Conservation (phyloP, 2,113 vertebrate species). For the Neotoma lepida region DNA sequence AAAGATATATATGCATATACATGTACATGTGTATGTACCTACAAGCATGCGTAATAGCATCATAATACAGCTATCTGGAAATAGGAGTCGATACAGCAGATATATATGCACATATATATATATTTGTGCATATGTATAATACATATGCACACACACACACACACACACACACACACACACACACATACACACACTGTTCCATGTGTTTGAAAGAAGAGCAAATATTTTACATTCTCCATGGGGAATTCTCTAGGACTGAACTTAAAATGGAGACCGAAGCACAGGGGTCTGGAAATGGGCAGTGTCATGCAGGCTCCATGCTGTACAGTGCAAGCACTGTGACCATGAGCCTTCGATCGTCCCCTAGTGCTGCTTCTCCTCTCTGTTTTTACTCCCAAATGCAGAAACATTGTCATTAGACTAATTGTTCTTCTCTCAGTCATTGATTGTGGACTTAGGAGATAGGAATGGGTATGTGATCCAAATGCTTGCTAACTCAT, state of each 20-base stretch:
- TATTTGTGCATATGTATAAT: too few species aligned
- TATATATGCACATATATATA: background rate
- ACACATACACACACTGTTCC: background rate
- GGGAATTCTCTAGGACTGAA: background rate
- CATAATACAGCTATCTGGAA: background rate
- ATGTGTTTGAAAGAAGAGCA: background rate
- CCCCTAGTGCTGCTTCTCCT: background rate
- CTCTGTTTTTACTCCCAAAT: background rate
- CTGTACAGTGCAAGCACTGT: rapidly evolving
- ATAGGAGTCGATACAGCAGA: background rate
- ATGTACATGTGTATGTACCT: background rate
- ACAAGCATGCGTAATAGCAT: background rate
- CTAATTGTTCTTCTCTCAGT: constrained; percentile 2
- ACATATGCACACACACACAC: background rate
- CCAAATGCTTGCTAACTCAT: background rate
- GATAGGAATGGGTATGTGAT: background rate
- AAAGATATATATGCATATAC: background rate
- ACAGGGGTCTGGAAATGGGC: background rate
- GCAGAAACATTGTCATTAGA: background rate
- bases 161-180: background rate
- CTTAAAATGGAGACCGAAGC: background rate
- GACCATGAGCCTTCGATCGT: background rate
- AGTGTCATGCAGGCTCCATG: too few species aligned
- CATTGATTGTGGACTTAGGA: background rate
- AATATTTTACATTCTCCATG: background rate